phyloP scores from a whole-genome alignment of 2,113 vertebrate genomes.

The Myodes glareolus region DNA sequence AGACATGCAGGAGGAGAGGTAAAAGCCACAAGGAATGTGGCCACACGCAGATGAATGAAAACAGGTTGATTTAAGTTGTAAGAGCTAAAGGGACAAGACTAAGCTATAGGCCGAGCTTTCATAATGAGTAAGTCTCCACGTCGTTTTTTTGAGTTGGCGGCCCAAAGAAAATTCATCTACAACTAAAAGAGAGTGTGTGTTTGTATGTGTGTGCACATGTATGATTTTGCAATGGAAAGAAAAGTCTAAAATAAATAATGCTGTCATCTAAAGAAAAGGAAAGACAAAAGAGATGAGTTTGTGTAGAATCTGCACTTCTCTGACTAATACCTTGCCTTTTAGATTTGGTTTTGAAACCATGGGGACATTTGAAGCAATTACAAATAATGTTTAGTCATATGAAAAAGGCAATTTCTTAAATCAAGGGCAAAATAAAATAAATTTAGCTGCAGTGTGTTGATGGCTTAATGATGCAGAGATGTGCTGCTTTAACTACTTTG shows the following conservation, averaged over 20 bases:
- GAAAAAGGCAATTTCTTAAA: slow-evolving; percentile 33
- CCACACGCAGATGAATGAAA: not conserved
- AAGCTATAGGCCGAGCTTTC: not conserved
- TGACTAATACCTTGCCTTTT: not conserved
- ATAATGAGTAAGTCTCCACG: not conserved
- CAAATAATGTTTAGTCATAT: not conserved
- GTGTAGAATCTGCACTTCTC: not conserved
- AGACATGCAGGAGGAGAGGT: not conserved
- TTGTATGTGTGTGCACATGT: not conserved
- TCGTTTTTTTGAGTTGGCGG: not conserved
- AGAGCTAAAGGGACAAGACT: not conserved
- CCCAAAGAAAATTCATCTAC: not conserved
- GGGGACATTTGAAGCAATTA: not conserved
- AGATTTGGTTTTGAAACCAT: not conserved
- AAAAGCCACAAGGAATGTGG: not conserved
- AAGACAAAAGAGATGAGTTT: not conserved
- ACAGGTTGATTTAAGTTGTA: not conserved
- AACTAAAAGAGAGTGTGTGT: not conserved
- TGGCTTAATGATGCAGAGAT: not conserved
- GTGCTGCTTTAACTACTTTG: not conserved
- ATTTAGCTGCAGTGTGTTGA: not conserved
- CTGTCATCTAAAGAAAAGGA: not conserved
- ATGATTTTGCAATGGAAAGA: not conserved
- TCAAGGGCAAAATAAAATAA: slow-evolving; percentile 41
- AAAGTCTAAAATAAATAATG: not conserved